Base-by-base conservation (phyloP, 1,140 invertebrate genomes). In the Lepidostoma basale region DNA sequence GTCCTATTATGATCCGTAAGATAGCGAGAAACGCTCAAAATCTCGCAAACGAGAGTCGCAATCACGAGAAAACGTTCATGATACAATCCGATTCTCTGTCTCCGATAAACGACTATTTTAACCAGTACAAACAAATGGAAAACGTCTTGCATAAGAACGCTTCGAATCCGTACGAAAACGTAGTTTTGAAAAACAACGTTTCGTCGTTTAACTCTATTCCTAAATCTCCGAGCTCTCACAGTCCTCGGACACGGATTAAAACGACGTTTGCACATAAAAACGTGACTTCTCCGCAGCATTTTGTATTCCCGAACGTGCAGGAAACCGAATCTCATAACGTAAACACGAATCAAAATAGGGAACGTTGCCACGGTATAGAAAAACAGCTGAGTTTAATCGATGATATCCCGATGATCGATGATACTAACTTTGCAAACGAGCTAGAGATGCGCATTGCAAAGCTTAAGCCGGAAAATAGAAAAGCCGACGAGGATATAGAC, bases 221-320 rank as follows among this genome's bases (percentile, higher is more conserved):
- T 8, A 82, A 83, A 67, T 86, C 85, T 3, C 88, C 88, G 0
- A 82, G 78, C 62, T 80, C 81, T 0, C 79, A 83, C 73, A 83
- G 82, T 58, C 82, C 82, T 9, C 79, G 89, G 67, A 88, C 87
- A 18, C 79, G 87, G 75, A 90, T 90, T 36, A 88, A 87, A 74
- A 89, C 88, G 1, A 79, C 75, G 18, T 83, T 80, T 39, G 79
- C 82, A 8, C 81, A 83, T 72, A 83, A 81, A 74, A 83, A 81
- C 74, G 62, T 79, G 16, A 74, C 76, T 16, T 77, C 78, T 36
- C 82, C 82, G 16, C 82, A 83, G 67, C 82, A 83, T 75, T 83
- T 83, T 56, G 74, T 83, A 64, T 83, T 83, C 63, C 82, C 82
- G 12, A 79, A 79, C 76, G 80, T 3, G 77, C 79, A 14, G 64